Base-by-base conservation (phyloP, 2,888 invertebrate species). In the Heliconius aoede region DNA sequence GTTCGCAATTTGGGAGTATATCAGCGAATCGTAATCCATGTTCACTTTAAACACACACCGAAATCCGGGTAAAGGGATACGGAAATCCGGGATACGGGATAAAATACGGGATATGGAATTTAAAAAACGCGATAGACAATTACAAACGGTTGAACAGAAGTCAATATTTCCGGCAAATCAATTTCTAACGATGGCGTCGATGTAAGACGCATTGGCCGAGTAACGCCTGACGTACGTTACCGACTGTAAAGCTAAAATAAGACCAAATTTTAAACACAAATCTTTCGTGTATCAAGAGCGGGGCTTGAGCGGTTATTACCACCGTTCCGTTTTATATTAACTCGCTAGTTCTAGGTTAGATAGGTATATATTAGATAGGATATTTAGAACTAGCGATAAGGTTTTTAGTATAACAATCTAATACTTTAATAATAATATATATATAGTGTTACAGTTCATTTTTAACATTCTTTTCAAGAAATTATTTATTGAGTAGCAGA, bases 1-100 rank as follows among this genome's bases (percentile, higher is more conserved):
- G 84, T 95, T 95, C 83, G 95, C 93, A 78, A 96, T 95, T 78
- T 96, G 96, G 83, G 96, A 95, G 89, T 95, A 95, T 83, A 96
- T 92, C 85, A 96, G 90, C 88, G 96, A 95, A 83, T 96, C 96
- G 94, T 96, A 96, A 95, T 96, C 96, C 96, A 96, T 96, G 86
- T 81, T 71, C 80, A 82, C 83, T 81, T 79, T 77, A 80, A 80
- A 78, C 84, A 83, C 83, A 78, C 82, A 83, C 83, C 72, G 76
- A 80, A 79, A 74, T 72, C 78, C 79, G 80, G 78, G 73, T 74
- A 71, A 36, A 65, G 36, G 58, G 61, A 62, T 61, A 30, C 76
- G 78, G 81, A 80, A 74, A 74, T 73, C 28, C 65, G 68, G 40
- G 62, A 67, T 55, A 77, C 71, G 30, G 26, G 28, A 60, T 60